Evolutionary conservation across 53 echinoderm and acorn worm species (phyloP).

Genomic region (Zoroaster sp.): DNA sequence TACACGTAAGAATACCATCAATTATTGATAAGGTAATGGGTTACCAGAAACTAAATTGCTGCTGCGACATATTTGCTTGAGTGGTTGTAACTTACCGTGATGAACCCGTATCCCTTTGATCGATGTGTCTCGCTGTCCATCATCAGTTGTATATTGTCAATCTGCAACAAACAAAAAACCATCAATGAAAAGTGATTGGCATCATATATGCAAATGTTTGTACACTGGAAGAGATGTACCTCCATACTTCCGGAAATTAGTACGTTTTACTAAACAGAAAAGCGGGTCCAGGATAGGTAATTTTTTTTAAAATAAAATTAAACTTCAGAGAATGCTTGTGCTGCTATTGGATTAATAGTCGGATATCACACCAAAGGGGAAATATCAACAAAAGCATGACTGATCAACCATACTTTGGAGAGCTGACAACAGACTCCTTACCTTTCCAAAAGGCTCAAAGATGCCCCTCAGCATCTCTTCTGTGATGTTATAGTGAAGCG

Average conservation of each 20-base stretch:
- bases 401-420: no score
- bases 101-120: constrained; percentile 98
- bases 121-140: constrained; percentile 92
- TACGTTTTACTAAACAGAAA: no score
- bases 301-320: no score
- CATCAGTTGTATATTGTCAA: constrained; percentile 97
- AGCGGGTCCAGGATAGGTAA: no score
- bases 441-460: constrained; percentile 99
- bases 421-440: no score
- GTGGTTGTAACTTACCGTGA: constrained; percentile 78
- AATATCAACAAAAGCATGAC: no score
- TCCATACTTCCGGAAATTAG: no score
- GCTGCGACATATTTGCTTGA: neutral
- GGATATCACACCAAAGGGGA: neutral
- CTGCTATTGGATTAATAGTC: neutral
- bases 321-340: no score
- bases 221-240: no score
- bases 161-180: constrained; percentile 49
- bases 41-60: neutral
- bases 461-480: constrained; percentile 97
- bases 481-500: constrained; percentile 97
- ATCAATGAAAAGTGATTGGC: no score
- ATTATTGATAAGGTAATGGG: no score
- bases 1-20: neutral
- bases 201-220: no score